Evolutionary conservation across 1,140 invertebrate species (phyloP), one percentile per base, ranked within the genome.

Genomic region (Meloidogyne floridensis): DNA sequence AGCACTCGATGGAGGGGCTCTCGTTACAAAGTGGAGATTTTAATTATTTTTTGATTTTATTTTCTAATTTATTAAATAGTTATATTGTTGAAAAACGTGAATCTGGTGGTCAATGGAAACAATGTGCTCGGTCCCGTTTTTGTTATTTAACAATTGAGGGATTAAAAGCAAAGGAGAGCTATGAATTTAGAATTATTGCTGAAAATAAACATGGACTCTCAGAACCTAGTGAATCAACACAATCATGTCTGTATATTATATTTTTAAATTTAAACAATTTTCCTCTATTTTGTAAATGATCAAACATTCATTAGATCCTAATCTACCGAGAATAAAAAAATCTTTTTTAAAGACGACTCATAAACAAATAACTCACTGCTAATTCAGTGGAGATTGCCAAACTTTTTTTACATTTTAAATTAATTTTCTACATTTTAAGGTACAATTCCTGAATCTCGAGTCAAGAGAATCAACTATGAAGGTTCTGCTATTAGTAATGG

Each of bases 121-220:
- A 95, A 80, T 95, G 96, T 84, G 96, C 95, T 70, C 96, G 95
- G 86, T 98, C 96, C 9, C 93, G 95, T 82, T 95, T 97, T 89
- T 95, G 94, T n/a, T 94, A 94, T 59, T 95, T 96, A 91, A 95
- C 95, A 10, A 93, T 97, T 2, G 94, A 93, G 75, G 94, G 94
- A 32, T 91, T 98, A 3, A 94, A 94, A 78, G 93, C 95, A 2
- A 95, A 95, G 83, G 95, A 97, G 86, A 94, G 96, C 88, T 99
- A 99, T 91, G 95, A 97, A 90, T 99, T 99, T 93, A 92, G 98
- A 80, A 94, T 99, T 0, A 96, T 94, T 87, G 96, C 97, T 72
- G 93, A 99, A 90, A 99, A 99, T 90, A 94, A 98, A 15, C 96
- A 98, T 89, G 98, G 98, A 15, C 92, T 95, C 76, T 97, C 95